A percentile compares a stretch with the other conserved stretches of the same genome.
Evolutionary conservation across 2,113 vertebrate genomes (phyloP).

Genomic region (Caranx melampygus): DNA sequence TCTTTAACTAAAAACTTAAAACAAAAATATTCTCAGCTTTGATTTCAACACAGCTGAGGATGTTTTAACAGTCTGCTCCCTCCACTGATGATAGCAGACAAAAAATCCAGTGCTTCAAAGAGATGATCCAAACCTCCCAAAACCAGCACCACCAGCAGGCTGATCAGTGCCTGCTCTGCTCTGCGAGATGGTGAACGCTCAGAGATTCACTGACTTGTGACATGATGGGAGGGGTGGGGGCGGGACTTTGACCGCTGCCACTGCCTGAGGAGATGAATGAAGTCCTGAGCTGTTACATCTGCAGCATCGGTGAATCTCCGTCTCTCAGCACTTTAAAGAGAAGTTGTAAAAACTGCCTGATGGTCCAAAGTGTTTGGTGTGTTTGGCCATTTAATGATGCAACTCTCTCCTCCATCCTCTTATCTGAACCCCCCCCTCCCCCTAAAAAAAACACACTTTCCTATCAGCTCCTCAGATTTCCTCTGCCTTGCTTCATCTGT

Average conservation of each 20-base stretch:
- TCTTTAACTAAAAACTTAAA: background rate
- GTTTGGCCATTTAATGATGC: constrained; percentile 35
- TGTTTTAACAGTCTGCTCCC: background rate
- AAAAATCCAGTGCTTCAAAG: background rate
- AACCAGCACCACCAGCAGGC: background rate
- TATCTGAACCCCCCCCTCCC: constrained; percentile 21
- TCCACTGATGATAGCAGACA: constrained; percentile 4
- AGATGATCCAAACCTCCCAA: background rate
- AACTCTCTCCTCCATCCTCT: background rate
- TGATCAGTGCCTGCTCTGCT: constrained; percentile 2
- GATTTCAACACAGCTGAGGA: background rate
- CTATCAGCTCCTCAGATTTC: background rate
- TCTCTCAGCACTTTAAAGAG: constrained; percentile 24
- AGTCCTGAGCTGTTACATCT: background rate
- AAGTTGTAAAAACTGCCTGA: background rate
- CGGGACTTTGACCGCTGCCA: background rate
- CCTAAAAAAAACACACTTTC: background rate
- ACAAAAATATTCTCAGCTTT: background rate
- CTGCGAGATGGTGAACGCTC: background rate
- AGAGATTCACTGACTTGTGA: background rate
- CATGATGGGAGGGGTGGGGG: background rate
- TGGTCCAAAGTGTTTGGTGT: background rate
- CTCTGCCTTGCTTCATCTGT: background rate
- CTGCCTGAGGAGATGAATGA: background rate
- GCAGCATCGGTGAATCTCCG: constrained; percentile 8